These are phyloP conservation scores for Aproaerema taeniolella DNA, from an alignment of 2,888 invertebrate genomes.

Conservation along the genomic window DNA sequence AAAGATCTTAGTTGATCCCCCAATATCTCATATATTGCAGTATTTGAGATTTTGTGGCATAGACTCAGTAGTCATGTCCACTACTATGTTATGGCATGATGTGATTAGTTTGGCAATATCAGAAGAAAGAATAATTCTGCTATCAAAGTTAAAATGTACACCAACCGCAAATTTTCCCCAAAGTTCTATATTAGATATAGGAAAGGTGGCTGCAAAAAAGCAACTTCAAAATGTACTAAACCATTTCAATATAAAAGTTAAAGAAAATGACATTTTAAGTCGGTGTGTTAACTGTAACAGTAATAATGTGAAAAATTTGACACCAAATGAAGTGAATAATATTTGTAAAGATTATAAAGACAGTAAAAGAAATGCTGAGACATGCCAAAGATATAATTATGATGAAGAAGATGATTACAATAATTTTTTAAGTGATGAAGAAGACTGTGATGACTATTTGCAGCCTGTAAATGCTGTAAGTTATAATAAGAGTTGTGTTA, in stretches of 20 bases:
- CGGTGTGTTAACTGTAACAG: slow-evolving; percentile 82
- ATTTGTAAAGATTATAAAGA: slow-evolving; percentile 41
- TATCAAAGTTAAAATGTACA: slow-evolving; percentile 66
- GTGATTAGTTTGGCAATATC: slow-evolving; percentile 53
- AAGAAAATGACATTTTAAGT: slow-evolving; percentile 81
- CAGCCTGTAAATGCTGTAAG: slow-evolving; percentile 28
- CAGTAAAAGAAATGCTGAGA: slow-evolving; percentile 18
- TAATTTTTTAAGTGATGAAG: slow-evolving; percentile 60
- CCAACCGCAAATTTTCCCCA: slow-evolving; percentile 74
- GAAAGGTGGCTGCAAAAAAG: slow-evolving; percentile 69
- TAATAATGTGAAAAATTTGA: slow-evolving; percentile 40
- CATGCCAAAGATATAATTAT: slow-evolving; percentile 29
- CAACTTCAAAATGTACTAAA: slow-evolving; percentile 82
- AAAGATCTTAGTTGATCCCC: slow-evolving; percentile 52
- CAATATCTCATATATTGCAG: slow-evolving; percentile 42
- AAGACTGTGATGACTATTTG: slow-evolving; percentile 41
- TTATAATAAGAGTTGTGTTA: slow-evolving; percentile 45
- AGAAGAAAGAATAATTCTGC: slow-evolving; percentile 50
- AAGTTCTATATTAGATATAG: slow-evolving; percentile 74
- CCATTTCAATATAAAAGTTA: slow-evolving; percentile 80
- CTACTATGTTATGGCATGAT: slow-evolving; percentile 67
- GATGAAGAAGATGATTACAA: slow-evolving; percentile 48
- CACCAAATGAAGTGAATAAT: slow-evolving; percentile 40
- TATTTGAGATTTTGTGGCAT: slow-evolving; percentile 69
- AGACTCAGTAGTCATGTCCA: slow-evolving; percentile 81